These are phyloP conservation scores for Frieseomelitta varia DNA, from an alignment of 1,140 invertebrate species.

Conservation along the genomic window DNA sequence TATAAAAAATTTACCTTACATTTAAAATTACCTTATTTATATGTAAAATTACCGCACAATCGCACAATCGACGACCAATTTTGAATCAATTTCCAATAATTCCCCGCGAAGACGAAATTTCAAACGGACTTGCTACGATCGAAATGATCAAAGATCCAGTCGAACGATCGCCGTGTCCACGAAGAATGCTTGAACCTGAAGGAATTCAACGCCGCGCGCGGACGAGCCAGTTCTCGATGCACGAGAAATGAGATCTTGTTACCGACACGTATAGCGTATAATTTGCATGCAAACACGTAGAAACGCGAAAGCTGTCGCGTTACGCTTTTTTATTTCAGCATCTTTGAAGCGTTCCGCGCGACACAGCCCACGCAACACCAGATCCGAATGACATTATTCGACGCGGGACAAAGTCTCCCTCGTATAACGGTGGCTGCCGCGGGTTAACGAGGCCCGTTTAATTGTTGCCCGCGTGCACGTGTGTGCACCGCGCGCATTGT, in stretches of 20 bases:
- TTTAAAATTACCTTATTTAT: too few relatives aligned
- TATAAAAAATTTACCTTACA: too few relatives aligned
- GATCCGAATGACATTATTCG: constrained; percentile 20
- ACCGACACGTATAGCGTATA: not conserved
- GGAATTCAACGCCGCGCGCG: not conserved
- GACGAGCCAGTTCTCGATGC: constrained; percentile 5
- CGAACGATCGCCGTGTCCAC: not conserved
- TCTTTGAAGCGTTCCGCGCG: constrained; percentile 29
- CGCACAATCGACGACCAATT: too few relatives aligned
- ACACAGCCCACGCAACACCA: constrained; percentile 1
- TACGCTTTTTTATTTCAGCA: not conserved
- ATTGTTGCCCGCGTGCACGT: not conserved
- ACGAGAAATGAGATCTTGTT: not conserved
- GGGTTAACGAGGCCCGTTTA: constrained; percentile 36
- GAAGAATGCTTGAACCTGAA: not conserved
- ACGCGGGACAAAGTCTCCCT: not conserved
- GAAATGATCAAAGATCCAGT: not conserved
- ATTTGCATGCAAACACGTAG: constrained; percentile 12
- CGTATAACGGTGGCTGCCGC: not conserved
- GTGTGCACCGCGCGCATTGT: not conserved
- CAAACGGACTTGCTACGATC: not conserved
- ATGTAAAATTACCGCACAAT: too few relatives aligned
- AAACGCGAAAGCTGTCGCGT: constrained; percentile 5
- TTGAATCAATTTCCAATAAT: too few relatives aligned
- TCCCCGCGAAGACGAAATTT: too few relatives aligned